phyloP scores from a whole-genome alignment of 2,113 vertebrate species.

The Dendropsophus ebraccatus region DNA sequence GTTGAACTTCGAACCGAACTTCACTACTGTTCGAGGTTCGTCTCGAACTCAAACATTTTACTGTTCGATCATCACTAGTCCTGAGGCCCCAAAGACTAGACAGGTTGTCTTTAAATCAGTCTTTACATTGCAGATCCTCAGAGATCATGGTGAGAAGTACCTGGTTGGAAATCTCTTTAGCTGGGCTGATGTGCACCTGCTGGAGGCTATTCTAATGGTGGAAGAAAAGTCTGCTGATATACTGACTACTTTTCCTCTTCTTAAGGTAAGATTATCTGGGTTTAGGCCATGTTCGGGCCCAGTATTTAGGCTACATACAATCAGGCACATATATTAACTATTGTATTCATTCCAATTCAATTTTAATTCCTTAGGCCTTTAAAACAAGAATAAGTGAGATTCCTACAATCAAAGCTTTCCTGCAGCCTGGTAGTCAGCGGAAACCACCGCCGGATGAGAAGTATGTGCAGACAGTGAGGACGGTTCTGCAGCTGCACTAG shows the following conservation, averaged over 20 bases:
- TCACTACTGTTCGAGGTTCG: too few species aligned
- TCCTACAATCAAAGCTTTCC: slow-evolving; percentile 77
- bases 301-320: too few species aligned
- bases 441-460: slow-evolving; percentile 71
- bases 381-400: slow-evolving; percentile 76
- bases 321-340: not conserved
- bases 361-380: slow-evolving; percentile 72
- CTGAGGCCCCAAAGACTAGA: too few species aligned
- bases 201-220: slow-evolving; percentile 79
- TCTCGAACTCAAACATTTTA: too few species aligned
- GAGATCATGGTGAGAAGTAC: too few species aligned
- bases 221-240: slow-evolving; percentile 76
- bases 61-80: too few species aligned
- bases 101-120: too few species aligned
- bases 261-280: slow-evolving; percentile 74
- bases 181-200: slow-evolving; percentile 76
- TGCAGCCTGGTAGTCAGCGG: slow-evolving; percentile 83
- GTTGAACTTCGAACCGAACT: too few species aligned
- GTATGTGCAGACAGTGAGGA: slow-evolving; percentile 62
- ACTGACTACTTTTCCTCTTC: slow-evolving; percentile 72
- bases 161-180: too few species aligned
- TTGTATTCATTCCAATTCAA: not conserved
- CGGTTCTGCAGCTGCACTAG: slow-evolving; percentile 68
- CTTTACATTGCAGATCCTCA: slow-evolving; percentile 71
- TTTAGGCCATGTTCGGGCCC: not conserved